Conservation (phyloP, 2,113 vertebrate genomes). For the Albula glossodonta region DNA sequence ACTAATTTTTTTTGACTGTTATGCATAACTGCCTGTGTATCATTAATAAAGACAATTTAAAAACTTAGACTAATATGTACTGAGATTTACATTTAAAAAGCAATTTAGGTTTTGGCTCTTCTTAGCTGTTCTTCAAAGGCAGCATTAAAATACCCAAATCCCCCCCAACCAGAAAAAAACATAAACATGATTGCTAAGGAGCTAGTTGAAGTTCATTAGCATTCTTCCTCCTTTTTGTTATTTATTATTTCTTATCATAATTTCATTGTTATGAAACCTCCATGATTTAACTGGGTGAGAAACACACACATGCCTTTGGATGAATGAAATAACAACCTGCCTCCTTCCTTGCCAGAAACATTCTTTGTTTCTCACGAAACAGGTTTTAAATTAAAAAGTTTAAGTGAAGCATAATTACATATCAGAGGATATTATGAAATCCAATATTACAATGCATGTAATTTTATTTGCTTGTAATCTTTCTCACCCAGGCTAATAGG, state of each 20-base stretch:
- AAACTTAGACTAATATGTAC: neutral
- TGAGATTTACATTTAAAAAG: neutral
- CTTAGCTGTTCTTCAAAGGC: neutral
- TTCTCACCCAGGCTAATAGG: constrained; percentile 68
- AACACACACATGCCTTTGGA: constrained; percentile 52
- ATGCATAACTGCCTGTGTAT: neutral
- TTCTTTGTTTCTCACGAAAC: constrained; percentile 64
- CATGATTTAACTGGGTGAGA: constrained; percentile 64
- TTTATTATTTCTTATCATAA: constrained; percentile 35
- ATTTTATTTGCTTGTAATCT: constrained; percentile 81
- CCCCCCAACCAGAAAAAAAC: neutral
- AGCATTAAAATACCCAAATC: neutral
- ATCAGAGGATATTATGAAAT: constrained; percentile 71
- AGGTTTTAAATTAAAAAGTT: constrained; percentile 70
- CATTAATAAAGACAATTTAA: neutral
- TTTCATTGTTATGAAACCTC: constrained; percentile 56
- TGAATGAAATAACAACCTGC: constrained; percentile 55
- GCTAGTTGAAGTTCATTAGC: neutral
- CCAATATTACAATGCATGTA: constrained; percentile 72
- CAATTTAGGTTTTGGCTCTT: constrained; percentile 7
- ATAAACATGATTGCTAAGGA: neutral
- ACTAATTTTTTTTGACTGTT: neutral
- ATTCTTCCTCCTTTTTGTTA: neutral
- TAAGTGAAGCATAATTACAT: constrained; percentile 68
- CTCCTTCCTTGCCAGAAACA: constrained; percentile 51